These are phyloP conservation scores for Idaea dimidiata DNA, from an alignment of 2,888 invertebrate species.

Conservation along the genomic window DNA sequence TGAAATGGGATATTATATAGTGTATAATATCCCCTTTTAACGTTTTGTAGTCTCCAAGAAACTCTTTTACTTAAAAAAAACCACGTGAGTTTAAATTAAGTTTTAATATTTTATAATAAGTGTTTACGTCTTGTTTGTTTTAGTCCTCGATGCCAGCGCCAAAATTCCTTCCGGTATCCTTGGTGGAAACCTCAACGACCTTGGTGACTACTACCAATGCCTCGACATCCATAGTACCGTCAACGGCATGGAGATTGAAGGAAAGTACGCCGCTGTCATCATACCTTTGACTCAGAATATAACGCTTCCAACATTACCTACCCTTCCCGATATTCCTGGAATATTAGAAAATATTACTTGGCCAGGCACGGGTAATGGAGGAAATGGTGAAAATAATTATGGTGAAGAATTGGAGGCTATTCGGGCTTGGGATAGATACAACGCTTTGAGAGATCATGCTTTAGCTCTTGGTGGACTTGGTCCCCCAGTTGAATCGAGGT, in stretches of 20 bases:
- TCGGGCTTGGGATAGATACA: conserved; percentile 12
- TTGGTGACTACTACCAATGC: conserved; percentile 63
- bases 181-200: conserved; percentile 55
- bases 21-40: no score
- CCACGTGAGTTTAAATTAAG: no score
- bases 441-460: conserved; percentile 29
- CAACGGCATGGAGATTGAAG: conserved; percentile 47
- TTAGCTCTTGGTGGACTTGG: conserved; percentile 36
- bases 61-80: no score
- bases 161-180: conserved; percentile 62
- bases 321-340: not conserved
- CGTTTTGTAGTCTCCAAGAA: no score
- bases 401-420: no score
- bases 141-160: conserved; percentile 69
- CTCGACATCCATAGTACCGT: conserved; percentile 38
- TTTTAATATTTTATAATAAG: no score
- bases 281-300: conserved; percentile 30
- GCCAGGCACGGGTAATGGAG: conserved; percentile 12
- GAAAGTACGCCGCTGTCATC: conserved; percentile 64
- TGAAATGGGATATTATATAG: no score
- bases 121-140: conserved; percentile 13
- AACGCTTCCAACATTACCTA: not conserved
- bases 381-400: no score
- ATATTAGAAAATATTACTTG: conserved; percentile 12
- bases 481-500: conserved; percentile 32